Conservation (phyloP, 1,140 invertebrate species). For the Glomeris maerens region DNA sequence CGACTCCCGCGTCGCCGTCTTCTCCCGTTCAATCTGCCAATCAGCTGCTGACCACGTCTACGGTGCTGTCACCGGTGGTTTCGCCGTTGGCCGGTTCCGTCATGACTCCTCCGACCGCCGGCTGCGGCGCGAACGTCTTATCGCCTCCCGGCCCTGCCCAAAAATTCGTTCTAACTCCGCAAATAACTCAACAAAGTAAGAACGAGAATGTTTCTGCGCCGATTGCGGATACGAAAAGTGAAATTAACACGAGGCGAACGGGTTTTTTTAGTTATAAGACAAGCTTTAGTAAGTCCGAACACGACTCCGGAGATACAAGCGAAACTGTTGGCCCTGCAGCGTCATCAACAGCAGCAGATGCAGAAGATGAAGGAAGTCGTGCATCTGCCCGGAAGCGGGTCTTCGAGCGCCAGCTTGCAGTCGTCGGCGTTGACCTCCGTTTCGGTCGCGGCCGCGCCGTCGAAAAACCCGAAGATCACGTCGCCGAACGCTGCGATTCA, state of each 20-base stretch:
- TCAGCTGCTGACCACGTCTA: constrained; percentile 21
- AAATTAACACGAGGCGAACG: neutral
- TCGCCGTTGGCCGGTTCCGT: neutral
- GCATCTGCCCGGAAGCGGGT: constrained; percentile 6
- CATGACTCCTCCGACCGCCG: constrained; percentile 27
- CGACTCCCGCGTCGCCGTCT: no score
- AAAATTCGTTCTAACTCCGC: constrained; percentile 68
- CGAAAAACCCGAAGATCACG: constrained; percentile 16
- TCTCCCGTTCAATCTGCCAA: no score
- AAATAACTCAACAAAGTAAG: constrained; percentile 76
- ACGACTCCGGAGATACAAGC: constrained; percentile 85
- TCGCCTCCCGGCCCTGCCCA: constrained; percentile 20
- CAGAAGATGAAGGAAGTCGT: constrained; percentile 36
- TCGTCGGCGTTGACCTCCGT: no score
- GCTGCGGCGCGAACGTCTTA: neutral
- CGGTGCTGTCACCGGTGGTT: constrained; percentile 2
- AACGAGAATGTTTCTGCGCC: neutral
- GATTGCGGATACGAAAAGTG: neutral
- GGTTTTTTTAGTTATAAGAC: constrained; percentile 31
- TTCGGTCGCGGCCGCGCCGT: constrained; percentile 21
- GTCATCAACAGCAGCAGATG: constrained; percentile 60
- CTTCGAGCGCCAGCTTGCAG: constrained; percentile 4
- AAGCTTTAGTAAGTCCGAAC: constrained; percentile 41
- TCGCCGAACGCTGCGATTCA: neutral
- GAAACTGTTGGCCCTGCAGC: constrained; percentile 70